Evolutionary conservation across 2,888 invertebrate genomes (phyloP).

Genomic region (Orthosia cruda): DNA sequence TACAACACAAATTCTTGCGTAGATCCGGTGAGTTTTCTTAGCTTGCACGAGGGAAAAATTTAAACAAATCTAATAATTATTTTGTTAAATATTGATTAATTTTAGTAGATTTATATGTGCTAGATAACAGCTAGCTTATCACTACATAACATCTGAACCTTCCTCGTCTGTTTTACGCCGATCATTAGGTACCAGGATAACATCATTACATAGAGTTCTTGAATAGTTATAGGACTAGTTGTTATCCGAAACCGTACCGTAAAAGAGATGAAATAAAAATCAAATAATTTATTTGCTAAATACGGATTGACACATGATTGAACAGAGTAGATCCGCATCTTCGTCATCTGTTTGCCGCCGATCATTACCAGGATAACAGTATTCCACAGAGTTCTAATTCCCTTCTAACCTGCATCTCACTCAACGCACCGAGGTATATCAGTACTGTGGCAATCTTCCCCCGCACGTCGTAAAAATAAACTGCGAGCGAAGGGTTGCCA

Average conservation of each 20-base stretch:
- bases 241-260: too few species aligned
- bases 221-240: too few species aligned
- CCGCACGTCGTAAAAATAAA: constrained; percentile 66
- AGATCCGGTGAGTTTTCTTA: too few species aligned
- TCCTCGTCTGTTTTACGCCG: neutral
- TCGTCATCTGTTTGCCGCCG: neutral
- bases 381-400: constrained; percentile 26
- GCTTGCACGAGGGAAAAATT: too few species aligned
- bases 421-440: constrained; percentile 38
- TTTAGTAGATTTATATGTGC: neutral
- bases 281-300: too few species aligned
- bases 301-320: too few species aligned
- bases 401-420: constrained; percentile 25
- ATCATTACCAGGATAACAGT: neutral
- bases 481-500: constrained; percentile 63
- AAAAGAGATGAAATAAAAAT: too few species aligned
- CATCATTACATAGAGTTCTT: constrained; percentile 11
- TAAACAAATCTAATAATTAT: too few species aligned
- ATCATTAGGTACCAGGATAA: neutral
- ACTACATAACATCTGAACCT: neutral
- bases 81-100: too few species aligned
- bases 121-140: too few species aligned
- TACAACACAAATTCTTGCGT: too few species aligned
- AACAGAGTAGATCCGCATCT: too few species aligned
- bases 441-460: constrained; percentile 54